phyloP scores from a whole-genome alignment of 2,113 vertebrate species.

The Sylvilagus bachmani region DNA sequence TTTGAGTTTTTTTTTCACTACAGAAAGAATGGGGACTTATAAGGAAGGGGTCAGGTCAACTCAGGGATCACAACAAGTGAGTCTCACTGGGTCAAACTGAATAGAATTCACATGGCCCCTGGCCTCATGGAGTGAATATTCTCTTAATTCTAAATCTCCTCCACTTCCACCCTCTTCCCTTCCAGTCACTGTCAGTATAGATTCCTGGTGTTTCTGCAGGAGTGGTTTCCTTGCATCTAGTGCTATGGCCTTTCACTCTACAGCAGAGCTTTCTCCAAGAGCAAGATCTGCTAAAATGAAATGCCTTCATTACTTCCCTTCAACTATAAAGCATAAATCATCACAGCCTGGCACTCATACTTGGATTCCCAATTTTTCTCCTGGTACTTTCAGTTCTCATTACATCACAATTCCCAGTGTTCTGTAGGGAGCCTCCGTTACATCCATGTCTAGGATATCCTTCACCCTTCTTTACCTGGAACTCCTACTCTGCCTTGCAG shows the following conservation, averaged over 20 bases:
- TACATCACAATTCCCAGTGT: background rate
- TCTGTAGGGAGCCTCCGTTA: slow-evolving; percentile 4
- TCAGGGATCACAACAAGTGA: background rate
- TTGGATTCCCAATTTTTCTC: background rate
- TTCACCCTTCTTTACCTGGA: background rate
- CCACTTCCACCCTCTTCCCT: background rate
- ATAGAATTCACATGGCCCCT: background rate
- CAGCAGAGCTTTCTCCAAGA: background rate
- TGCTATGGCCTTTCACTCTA: background rate
- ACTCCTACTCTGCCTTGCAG: background rate
- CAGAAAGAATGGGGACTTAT: background rate
- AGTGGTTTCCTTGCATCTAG: background rate
- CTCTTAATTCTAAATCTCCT: background rate
- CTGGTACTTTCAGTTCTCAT: background rate
- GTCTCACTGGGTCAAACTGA: background rate
- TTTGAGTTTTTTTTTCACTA: no score
- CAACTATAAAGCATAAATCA: background rate
- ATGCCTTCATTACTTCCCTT: background rate
- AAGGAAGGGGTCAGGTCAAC: background rate
- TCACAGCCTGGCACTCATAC: background rate
- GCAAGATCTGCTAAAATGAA: background rate
- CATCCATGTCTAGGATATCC: background rate
- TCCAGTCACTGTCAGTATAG: background rate
- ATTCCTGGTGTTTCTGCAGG: background rate
- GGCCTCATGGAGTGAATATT: background rate